phyloP scores from a whole-genome alignment of 2,888 invertebrate species.

The Nephrotoma flavescens region DNA sequence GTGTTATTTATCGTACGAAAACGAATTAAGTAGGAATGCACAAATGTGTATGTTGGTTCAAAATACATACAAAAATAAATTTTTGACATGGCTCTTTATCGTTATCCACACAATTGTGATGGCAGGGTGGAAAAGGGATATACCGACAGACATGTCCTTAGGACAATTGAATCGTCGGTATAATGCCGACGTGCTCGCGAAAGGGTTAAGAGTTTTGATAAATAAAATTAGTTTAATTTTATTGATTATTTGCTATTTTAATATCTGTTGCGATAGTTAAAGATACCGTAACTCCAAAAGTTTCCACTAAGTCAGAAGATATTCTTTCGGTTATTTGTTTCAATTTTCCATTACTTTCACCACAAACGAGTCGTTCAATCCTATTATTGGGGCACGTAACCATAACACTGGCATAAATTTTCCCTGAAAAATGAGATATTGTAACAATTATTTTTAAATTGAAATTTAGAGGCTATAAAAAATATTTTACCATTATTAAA shows the following conservation, averaged over 20 bases:
- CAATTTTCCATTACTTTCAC: constrained; percentile 51
- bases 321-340: constrained; percentile 50
- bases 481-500: constrained; percentile 35
- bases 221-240: neutral
- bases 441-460: neutral
- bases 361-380: constrained; percentile 49
- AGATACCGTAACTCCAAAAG: constrained; percentile 42
- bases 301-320: constrained; percentile 45
- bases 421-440: constrained; percentile 26
- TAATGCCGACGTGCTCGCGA: no score
- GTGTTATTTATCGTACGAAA: no score
- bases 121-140: no score
- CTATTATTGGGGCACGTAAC: constrained; percentile 49
- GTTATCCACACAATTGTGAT: no score
- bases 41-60: no score
- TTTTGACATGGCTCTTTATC: no score
- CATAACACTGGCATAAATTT: constrained; percentile 39
- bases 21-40: no score
- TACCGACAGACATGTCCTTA: no score
- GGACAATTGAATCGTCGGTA: no score
- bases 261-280: constrained; percentile 25
- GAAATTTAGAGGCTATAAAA: neutral
- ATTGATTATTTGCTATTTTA: neutral
- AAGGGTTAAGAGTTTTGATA: neutral
- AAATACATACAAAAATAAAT: no score